These are phyloP conservation scores for Diuraphis noxia DNA, from an alignment of 1,140 invertebrate species.

Conservation along the genomic window DNA sequence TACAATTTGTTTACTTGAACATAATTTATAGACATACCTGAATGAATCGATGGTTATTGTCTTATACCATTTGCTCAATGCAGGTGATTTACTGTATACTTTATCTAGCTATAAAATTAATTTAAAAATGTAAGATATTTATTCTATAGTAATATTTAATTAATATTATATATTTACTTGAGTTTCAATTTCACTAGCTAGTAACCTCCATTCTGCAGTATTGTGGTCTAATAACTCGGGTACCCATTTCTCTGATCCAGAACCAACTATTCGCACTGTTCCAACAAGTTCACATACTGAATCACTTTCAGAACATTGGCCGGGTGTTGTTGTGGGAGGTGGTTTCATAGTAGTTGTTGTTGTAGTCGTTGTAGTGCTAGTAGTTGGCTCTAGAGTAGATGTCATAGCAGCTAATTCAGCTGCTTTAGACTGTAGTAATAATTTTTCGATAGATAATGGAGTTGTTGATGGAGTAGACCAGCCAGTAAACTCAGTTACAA, in stretches of 20 bases:
- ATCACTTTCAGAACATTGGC: slow-evolving; percentile 67
- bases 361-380: slow-evolving; percentile 65
- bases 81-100: slow-evolving; percentile 74
- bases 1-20: background rate
- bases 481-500: slow-evolving; percentile 84
- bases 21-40: slow-evolving; percentile 63
- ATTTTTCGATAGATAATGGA: slow-evolving; percentile 79
- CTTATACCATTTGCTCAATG: slow-evolving; percentile 79
- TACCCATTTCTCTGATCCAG: slow-evolving; percentile 73
- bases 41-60: slow-evolving; percentile 85
- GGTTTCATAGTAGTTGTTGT: slow-evolving; percentile 78
- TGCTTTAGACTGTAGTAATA: slow-evolving; percentile 73
- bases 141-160: slow-evolving; percentile 43
- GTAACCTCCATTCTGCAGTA: slow-evolving; percentile 80
- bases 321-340: slow-evolving; percentile 76
- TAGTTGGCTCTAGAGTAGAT: slow-evolving; percentile 60
- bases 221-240: slow-evolving; percentile 83
- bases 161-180: slow-evolving; percentile 65
- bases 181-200: slow-evolving; percentile 77
- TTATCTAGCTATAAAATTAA: slow-evolving; percentile 73
- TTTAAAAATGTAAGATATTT: slow-evolving; percentile 20
- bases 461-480: slow-evolving; percentile 85
- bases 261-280: slow-evolving; percentile 78
- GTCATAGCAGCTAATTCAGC: slow-evolving; percentile 63
- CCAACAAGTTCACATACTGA: slow-evolving; percentile 79